Conservation (phyloP, 2,888 invertebrate species). For the Muschampia plurimacula region DNA sequence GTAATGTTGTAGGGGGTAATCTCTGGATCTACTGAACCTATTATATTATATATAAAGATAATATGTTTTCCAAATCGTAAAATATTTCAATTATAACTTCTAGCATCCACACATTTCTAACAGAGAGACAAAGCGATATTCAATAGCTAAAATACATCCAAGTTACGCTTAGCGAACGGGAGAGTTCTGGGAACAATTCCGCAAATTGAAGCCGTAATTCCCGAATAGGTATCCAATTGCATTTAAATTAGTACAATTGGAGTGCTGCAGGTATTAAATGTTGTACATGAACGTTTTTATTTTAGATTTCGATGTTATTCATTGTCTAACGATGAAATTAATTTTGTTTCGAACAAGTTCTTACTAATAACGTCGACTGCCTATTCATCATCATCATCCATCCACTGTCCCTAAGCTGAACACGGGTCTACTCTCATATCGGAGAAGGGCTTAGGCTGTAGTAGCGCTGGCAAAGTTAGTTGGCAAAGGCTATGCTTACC, state of each 20-base stretch:
- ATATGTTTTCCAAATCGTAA: neutral
- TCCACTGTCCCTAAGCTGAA: too few species aligned
- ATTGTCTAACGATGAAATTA: neutral
- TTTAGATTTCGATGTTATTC: neutral
- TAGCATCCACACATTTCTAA: neutral
- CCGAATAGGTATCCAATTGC: slow-evolving; percentile 42
- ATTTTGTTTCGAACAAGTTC: too few species aligned
- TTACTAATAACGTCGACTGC: too few species aligned
- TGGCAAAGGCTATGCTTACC: too few species aligned
- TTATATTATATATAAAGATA: too few species aligned
- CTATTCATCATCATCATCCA: too few species aligned
- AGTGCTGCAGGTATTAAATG: slow-evolving; percentile 25
- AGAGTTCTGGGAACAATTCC: slow-evolving; percentile 48
- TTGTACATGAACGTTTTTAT: neutral
- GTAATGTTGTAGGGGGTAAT: too few species aligned
- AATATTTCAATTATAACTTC: neutral
- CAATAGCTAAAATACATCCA: slow-evolving; percentile 51
- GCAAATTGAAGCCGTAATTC: slow-evolving; percentile 49
- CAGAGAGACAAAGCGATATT: slow-evolving; percentile 53
- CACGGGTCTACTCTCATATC: too few species aligned
- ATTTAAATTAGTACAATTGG: slow-evolving; percentile 45
- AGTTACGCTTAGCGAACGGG: slow-evolving; percentile 46
- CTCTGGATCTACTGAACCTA: too few species aligned
- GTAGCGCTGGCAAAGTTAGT: too few species aligned
- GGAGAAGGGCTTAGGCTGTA: too few species aligned